These are phyloP conservation scores for Oxystoma pomonae DNA, from an alignment of 2,888 invertebrate genomes.

Conservation along the genomic window DNA sequence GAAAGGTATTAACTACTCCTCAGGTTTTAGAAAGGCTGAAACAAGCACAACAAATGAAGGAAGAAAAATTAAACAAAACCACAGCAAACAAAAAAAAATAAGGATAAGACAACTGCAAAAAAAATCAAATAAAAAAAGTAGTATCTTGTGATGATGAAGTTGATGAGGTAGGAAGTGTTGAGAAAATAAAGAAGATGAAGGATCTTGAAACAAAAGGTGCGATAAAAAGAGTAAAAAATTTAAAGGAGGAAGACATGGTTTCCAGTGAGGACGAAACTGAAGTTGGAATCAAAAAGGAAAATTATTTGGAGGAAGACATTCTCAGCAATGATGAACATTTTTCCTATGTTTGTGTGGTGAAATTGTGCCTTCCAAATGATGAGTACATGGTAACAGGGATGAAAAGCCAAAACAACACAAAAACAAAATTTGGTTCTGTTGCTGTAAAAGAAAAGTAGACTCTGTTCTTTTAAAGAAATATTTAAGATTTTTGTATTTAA, in stretches of 20 bases:
- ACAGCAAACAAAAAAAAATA: not conserved
- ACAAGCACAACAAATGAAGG: not conserved
- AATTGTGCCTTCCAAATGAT: not conserved
- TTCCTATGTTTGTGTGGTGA: slow-evolving; percentile 1
- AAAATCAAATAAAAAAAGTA: not conserved
- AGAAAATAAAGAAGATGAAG: too few species aligned
- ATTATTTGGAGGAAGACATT: not conserved
- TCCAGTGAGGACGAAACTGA: too few species aligned
- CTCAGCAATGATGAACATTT: not conserved
- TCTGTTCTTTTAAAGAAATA: too few species aligned
- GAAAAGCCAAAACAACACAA: not conserved
- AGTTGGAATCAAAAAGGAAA: too few species aligned
- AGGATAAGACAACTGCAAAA: not conserved
- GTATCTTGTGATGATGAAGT: not conserved
- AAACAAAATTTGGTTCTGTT: not conserved
- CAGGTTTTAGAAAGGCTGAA: slow-evolving; percentile 2
- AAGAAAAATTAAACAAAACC: not conserved
- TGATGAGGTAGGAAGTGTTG: too few species aligned
- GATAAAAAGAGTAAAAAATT: too few species aligned
- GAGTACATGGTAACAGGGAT: not conserved
- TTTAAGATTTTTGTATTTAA: not conserved
- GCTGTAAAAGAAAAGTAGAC: not conserved
- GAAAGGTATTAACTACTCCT: not conserved
- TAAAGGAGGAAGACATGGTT: too few species aligned
- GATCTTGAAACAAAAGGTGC: too few species aligned